These are phyloP conservation scores for Anarrhichthys ocellatus DNA, from an alignment of 2,113 vertebrate genomes.

Conservation along the genomic window DNA sequence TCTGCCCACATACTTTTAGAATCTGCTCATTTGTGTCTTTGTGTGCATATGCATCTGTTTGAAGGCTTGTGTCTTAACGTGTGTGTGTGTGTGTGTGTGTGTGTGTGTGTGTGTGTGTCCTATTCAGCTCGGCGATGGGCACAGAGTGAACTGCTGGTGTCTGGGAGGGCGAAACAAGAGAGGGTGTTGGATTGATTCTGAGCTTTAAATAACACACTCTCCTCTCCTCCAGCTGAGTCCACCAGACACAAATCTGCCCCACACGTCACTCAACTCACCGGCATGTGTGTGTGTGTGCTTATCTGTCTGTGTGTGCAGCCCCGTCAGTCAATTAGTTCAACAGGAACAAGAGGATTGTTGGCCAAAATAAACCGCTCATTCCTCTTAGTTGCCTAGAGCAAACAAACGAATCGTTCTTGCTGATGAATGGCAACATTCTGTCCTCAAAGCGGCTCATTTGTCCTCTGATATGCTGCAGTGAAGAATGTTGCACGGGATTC, in stretches of 20 bases:
- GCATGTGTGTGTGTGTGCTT: neutral
- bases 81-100: neutral
- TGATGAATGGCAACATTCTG: conserved; percentile 34
- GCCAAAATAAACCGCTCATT: conserved; percentile 29
- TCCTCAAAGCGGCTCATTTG: conserved; percentile 35
- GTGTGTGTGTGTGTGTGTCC: conserved; percentile 19
- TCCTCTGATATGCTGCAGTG: conserved; percentile 23
- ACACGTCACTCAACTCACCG: conserved; percentile 57
- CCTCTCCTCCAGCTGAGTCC: conserved; percentile 79
- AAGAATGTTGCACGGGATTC: conserved; percentile 1
- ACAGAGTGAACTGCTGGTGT: conserved; percentile 39
- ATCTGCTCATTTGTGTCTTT: conserved; percentile 6
- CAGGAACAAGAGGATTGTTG: neutral
- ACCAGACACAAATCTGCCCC: conserved; percentile 57
- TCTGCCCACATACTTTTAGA: neutral
- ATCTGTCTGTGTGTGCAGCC: neutral
- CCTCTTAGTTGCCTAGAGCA: neutral
- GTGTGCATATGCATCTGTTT: conserved; percentile 29
- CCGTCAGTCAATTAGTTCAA: neutral
- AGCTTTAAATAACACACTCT: conserved; percentile 81
- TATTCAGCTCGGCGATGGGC: conserved; percentile 46
- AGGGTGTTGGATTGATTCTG: conserved; percentile 76
- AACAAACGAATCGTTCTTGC: conserved; percentile 45
- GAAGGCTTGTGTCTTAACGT: conserved; percentile 18
- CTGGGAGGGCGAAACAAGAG: conserved; percentile 37